Percentiles rank a stretch among this genome's conserved stretches.
Conservation (phyloP, 2,888 invertebrate species). For the Branchellion lobata region DNA sequence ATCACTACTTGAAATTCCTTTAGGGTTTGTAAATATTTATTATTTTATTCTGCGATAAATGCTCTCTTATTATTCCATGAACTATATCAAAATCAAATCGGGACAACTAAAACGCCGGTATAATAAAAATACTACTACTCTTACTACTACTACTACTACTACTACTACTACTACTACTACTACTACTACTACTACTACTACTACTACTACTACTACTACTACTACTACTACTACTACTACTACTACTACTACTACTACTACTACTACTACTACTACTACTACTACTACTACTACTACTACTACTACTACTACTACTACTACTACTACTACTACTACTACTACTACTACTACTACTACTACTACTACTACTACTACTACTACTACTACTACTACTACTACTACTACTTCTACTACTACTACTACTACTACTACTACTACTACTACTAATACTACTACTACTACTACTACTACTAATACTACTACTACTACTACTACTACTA, state of each 20-base stretch:
- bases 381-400: constrained; percentile 37
- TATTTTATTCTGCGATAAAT: no score
- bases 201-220: constrained; percentile 36
- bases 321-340: constrained; percentile 36
- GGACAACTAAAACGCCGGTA: no score
- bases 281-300: constrained; percentile 35
- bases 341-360: constrained; percentile 33
- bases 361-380: constrained; percentile 36
- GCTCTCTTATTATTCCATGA: no score
- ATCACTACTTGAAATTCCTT: no score
- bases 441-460: no score
- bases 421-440: constrained; percentile 44
- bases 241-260: constrained; percentile 36
- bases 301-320: constrained; percentile 35
- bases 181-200: constrained; percentile 40
- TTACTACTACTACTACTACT: no score
- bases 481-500: constrained; percentile 41
- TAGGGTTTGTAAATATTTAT: no score
- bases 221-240: constrained; percentile 41
- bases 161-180: no score
- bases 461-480: no score
- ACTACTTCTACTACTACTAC: constrained; percentile 43
- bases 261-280: constrained; percentile 19
- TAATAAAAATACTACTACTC: no score
- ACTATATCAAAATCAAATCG: no score